These are phyloP conservation scores for Aulostomus chinensis DNA, from an alignment of 2,797 vertebrate species.

Conservation along the genomic window DNA sequence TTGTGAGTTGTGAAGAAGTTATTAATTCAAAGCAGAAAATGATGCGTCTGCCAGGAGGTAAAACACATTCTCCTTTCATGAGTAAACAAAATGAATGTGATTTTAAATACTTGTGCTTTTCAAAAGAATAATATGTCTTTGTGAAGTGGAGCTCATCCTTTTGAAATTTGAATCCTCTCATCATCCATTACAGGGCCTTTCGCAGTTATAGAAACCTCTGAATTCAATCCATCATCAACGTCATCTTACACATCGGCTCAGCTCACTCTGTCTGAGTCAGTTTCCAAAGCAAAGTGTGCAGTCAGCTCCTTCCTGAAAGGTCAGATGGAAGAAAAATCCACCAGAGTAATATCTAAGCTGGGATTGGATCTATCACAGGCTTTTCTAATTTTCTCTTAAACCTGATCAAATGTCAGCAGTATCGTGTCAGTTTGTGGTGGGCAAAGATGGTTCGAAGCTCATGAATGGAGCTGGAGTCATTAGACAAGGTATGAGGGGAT, in stretches of 20 bases:
- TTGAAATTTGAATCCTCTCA: conserved; percentile 4
- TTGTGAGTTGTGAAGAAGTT: too few relatives aligned
- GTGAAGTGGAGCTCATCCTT: conserved; percentile 1
- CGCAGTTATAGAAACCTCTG: conserved; percentile 20
- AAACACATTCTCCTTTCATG: not conserved
- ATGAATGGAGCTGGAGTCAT: conserved; percentile 37
- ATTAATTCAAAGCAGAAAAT: too few relatives aligned
- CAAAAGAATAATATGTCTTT: conserved; percentile 3
- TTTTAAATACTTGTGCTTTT: not conserved
- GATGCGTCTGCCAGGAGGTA: not conserved
- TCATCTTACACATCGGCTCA: conserved; percentile 52
- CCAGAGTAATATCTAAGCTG: conserved; percentile 52
- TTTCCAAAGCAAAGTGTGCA: conserved; percentile 52
- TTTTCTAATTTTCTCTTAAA: conserved; percentile 64
- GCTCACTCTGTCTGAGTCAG: conserved; percentile 50
- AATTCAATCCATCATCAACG: conserved; percentile 46
- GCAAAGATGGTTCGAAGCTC: conserved; percentile 16
- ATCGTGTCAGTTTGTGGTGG: conserved; percentile 24
- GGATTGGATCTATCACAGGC: conserved; percentile 46
- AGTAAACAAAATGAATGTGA: conserved; percentile 1
- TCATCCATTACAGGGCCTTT: conserved; percentile 14
- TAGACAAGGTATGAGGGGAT: conserved; percentile 26
- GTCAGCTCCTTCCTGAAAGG: conserved; percentile 75
- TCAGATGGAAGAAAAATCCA: conserved; percentile 50
- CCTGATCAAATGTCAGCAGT: conserved; percentile 66